Conservation (phyloP, 2,888 invertebrate species). For the Trissoscelio sp. region DNA sequence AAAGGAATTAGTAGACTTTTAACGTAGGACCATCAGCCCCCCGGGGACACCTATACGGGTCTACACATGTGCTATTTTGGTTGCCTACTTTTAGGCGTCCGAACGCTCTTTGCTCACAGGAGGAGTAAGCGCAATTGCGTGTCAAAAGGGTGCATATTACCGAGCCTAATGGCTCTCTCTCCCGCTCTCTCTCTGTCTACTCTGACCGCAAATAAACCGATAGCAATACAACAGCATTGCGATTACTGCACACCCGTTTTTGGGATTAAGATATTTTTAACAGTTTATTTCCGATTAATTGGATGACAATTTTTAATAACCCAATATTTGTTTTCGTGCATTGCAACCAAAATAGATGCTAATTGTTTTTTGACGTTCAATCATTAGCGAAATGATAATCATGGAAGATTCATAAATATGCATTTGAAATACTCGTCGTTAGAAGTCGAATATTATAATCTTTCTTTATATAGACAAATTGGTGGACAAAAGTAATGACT, state of each 20-base stretch:
- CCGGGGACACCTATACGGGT: slow-evolving; percentile 9
- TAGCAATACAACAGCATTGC: background rate
- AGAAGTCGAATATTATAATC: slow-evolving; percentile 5
- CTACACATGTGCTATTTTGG: slow-evolving; percentile 36
- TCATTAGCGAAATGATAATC: background rate
- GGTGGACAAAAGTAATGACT: too few species aligned
- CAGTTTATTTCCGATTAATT: background rate
- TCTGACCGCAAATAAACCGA: slow-evolving; percentile 11
- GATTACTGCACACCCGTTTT: background rate
- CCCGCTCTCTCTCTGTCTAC: too few species aligned
- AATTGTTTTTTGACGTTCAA: slow-evolving; percentile 18
- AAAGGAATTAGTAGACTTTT: too few species aligned
- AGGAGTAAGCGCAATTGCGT: slow-evolving; percentile 40
- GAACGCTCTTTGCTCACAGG: slow-evolving; percentile 49
- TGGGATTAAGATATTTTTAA: slow-evolving; percentile 21
- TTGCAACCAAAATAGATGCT: slow-evolving; percentile 5
- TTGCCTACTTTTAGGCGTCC: slow-evolving; percentile 55
- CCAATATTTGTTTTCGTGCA: slow-evolving; percentile 11
- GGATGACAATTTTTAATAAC: slow-evolving; percentile 10
- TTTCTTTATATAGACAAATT: too few species aligned
- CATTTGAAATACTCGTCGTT: background rate
- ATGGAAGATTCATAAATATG: background rate
- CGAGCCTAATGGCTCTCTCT: slow-evolving; percentile 5
- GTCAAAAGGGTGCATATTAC: slow-evolving; percentile 45
- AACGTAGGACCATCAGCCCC: background rate